Evolutionary conservation across 2,797 vertebrate species (phyloP).

Genomic region (Hybognathus amarus): DNA sequence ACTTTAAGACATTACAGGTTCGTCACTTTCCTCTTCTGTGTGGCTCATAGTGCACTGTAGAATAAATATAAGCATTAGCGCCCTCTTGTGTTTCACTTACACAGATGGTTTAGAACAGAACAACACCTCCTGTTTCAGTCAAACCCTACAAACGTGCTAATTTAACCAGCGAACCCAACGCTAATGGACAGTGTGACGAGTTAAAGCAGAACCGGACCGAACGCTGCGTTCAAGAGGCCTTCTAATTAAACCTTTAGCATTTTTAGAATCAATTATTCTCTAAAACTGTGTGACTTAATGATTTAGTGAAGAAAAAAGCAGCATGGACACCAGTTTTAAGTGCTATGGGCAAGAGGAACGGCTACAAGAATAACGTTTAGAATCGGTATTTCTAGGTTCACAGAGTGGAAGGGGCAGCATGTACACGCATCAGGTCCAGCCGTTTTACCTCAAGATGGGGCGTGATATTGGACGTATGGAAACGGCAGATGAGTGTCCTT

Average conservation of each 20-base stretch:
- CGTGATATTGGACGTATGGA: background rate
- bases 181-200: background rate
- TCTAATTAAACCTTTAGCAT: background rate
- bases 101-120: background rate
- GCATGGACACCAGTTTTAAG: conserved; percentile 1
- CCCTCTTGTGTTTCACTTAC: conserved; percentile 22
- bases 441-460: background rate
- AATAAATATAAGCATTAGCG: conserved; percentile 33
- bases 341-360: background rate
- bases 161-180: background rate
- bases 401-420: conserved; percentile 13
- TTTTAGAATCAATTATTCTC: background rate
- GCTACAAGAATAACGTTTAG: background rate
- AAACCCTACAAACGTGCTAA: background rate
- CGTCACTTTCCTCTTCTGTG: background rate
- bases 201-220: background rate
- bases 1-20: conserved; percentile 30
- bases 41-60: conserved; percentile 7
- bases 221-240: background rate
- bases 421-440: background rate
- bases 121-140: background rate
- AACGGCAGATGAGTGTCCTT: background rate
- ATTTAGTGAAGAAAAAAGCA: background rate
- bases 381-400: conserved; percentile 14
- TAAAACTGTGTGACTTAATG: background rate